These are phyloP conservation scores for Drosophila equinoxialis DNA, from an alignment of 1,140 invertebrate genomes.

Conservation along the genomic window DNA sequence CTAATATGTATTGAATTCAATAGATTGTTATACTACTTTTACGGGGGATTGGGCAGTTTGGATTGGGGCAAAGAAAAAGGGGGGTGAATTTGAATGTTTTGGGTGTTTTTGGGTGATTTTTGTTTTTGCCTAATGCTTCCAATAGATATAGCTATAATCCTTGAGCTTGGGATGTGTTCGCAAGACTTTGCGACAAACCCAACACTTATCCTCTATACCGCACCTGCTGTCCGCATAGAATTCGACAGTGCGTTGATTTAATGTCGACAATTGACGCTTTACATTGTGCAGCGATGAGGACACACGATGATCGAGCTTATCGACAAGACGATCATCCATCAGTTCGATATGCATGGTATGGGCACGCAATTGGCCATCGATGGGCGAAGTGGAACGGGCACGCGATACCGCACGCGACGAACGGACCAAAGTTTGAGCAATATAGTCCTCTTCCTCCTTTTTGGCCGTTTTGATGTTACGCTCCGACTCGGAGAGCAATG, in stretches of 20 bases:
- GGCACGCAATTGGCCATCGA: conserved; percentile 53
- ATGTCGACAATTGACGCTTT: conserved; percentile 75
- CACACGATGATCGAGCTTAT: conserved; percentile 79
- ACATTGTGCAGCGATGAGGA: conserved; percentile 80
- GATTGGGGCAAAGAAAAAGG: neutral
- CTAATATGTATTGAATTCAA: no score
- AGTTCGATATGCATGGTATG: conserved; percentile 75
- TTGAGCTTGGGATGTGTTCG: conserved; percentile 79
- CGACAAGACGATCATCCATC: conserved; percentile 78
- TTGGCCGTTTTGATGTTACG: conserved; percentile 84
- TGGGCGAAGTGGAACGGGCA: conserved; percentile 59
- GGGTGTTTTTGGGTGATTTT: no score
- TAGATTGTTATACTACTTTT: no score
- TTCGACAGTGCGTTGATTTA: conserved; percentile 77
- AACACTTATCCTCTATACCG: conserved; percentile 80
- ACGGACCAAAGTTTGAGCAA: conserved; percentile 63
- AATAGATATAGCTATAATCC: conserved; percentile 77
- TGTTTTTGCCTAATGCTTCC: conserved; percentile 52
- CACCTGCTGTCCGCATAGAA: conserved; percentile 83
- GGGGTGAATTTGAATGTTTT: neutral
- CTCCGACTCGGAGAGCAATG: conserved; percentile 85
- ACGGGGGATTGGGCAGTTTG: no score
- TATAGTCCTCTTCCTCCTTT: conserved; percentile 74
- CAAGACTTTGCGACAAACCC: conserved; percentile 80
- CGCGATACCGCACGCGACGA: conserved; percentile 73